Conservation (phyloP, 1,140 invertebrate species). For the Zophobas morio region DNA sequence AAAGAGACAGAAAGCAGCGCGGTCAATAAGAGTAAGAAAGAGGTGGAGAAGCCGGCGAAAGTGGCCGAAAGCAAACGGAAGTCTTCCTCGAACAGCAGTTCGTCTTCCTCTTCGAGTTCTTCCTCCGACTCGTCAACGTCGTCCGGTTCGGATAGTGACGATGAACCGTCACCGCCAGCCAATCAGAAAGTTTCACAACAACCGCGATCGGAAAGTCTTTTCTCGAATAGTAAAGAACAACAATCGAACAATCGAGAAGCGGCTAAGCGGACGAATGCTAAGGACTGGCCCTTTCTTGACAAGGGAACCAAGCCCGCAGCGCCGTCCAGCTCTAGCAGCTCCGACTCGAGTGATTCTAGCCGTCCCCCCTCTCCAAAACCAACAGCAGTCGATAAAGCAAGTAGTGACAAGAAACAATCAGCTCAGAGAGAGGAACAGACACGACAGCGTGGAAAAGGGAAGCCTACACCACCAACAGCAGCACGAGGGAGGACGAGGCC, state of each 20-base stretch:
- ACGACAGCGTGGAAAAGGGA: slow-evolving; percentile 56
- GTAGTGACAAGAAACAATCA: slow-evolving; percentile 58
- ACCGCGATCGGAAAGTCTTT: slow-evolving; percentile 63
- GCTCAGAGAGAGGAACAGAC: slow-evolving; percentile 62
- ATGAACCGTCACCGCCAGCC: slow-evolving; percentile 51
- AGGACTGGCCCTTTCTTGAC: slow-evolving; percentile 69
- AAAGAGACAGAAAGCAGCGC: slow-evolving; percentile 50
- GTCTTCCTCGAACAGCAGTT: slow-evolving; percentile 67
- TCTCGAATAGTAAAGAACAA: slow-evolving; percentile 35
- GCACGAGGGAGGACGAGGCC: slow-evolving; percentile 62
- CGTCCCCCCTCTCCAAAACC: slow-evolving; percentile 57
- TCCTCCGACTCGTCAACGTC: slow-evolving; percentile 65
- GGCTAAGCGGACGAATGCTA: slow-evolving; percentile 62
- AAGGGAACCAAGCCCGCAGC: slow-evolving; percentile 65
- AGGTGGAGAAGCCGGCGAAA: slow-evolving; percentile 58
- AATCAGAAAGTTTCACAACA: slow-evolving; percentile 6
- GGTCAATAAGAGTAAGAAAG: slow-evolving; percentile 55
- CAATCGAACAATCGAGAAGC: slow-evolving; percentile 51
- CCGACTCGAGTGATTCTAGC: slow-evolving; percentile 64
- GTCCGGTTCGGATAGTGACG: slow-evolving; percentile 66
- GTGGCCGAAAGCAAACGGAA: slow-evolving; percentile 63
- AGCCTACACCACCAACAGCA: slow-evolving; percentile 29
- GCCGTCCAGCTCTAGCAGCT: slow-evolving; percentile 61
- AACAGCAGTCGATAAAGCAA: slow-evolving; percentile 43
- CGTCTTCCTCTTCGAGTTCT: slow-evolving; percentile 66